Conservation (phyloP, 1,140 invertebrate genomes). For the Augochlora pura region DNA sequence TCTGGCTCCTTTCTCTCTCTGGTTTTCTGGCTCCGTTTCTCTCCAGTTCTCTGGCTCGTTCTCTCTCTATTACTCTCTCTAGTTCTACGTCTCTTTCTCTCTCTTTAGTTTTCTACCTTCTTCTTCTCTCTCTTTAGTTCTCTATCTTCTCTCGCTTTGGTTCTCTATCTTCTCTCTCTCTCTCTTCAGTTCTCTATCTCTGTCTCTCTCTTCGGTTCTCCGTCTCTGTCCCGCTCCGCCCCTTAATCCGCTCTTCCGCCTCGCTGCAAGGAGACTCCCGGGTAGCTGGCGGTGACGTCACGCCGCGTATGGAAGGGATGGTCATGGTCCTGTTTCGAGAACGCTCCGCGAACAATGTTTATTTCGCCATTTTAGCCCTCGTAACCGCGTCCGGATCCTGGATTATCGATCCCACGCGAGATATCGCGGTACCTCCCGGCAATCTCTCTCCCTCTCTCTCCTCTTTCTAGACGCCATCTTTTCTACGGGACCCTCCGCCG, state of each 20-base stretch:
- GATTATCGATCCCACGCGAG: background rate
- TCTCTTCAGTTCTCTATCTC: background rate
- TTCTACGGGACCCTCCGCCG: too few relatives aligned
- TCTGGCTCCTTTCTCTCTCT: background rate
- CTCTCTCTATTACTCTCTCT: slow-evolving; percentile 20
- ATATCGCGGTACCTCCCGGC: background rate
- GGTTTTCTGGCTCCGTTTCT: background rate
- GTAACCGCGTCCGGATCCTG: background rate
- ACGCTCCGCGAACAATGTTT: slow-evolving; percentile 1
- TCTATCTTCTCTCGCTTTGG: background rate
- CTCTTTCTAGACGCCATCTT: background rate
- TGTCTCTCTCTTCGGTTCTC: background rate
- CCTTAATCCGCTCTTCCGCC: slow-evolving; percentile 20
- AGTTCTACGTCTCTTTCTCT: background rate
- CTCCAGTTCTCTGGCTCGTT: slow-evolving; percentile 8
- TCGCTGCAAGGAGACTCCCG: slow-evolving; percentile 50
- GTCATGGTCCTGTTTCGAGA: slow-evolving; percentile 51
- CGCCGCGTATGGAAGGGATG: slow-evolving; percentile 30
- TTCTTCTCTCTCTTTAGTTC: slow-evolving; percentile 18
- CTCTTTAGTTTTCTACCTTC: slow-evolving; percentile 1
- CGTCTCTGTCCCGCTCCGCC: background rate
- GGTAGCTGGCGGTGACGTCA: slow-evolving; percentile 56
- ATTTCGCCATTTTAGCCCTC: background rate
- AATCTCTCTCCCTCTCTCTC: background rate
- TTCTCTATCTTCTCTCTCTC: slow-evolving; percentile 22